phyloP scores from a whole-genome alignment of 2,113 vertebrate species.

The Sinocyclocheilus rhinocerous region DNA sequence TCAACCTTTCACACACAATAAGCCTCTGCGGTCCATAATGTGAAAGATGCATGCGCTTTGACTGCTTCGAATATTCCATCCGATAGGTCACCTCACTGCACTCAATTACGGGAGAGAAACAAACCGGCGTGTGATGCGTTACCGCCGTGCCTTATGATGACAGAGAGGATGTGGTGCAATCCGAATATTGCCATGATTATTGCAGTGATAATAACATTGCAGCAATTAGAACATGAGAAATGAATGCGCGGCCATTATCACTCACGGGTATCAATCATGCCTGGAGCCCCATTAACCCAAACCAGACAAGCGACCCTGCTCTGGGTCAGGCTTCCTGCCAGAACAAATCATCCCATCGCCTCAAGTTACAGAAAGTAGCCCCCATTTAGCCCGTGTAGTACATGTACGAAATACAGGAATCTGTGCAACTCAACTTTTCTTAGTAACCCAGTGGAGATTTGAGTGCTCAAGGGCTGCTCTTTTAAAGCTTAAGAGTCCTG shows the following conservation, averaged over 20 bases:
- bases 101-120: conserved; percentile 41
- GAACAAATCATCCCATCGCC: conserved; percentile 25
- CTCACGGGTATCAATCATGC: conserved; percentile 45
- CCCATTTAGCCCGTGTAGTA: background rate
- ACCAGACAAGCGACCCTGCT: conserved; percentile 32
- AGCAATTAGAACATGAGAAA: conserved; percentile 49
- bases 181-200: conserved; percentile 44
- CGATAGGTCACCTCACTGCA: conserved; percentile 50
- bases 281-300: conserved; percentile 48
- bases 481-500: background rate
- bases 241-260: conserved; percentile 37
- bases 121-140: conserved; percentile 15
- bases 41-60: conserved; percentile 62
- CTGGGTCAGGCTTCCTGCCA: conserved; percentile 27
- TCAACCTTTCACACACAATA: conserved; percentile 79
- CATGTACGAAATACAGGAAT: background rate
- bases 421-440: background rate
- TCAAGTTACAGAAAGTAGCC: conserved; percentile 21
- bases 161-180: conserved; percentile 19
- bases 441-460: background rate
- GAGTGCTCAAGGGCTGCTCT: background rate
- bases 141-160: conserved; percentile 16
- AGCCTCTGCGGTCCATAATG: conserved; percentile 70
- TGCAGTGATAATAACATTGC: conserved; percentile 45
- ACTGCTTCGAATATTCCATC: conserved; percentile 56